Conservation (phyloP, 1,140 invertebrate species). For the Agraylea sexmaculata region DNA sequence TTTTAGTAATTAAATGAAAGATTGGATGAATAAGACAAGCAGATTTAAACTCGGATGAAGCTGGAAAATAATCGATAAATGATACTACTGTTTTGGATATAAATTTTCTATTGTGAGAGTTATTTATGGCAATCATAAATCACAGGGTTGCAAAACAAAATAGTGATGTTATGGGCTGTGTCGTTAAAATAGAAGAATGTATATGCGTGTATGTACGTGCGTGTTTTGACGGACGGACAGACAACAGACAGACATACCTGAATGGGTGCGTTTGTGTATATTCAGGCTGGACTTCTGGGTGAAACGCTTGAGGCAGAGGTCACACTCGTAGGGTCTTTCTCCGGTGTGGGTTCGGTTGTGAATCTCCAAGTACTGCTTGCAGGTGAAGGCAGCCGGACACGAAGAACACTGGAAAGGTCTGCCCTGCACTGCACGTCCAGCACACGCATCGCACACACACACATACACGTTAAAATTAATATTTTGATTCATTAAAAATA, state of each 20-base stretch:
- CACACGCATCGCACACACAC: too few relatives aligned
- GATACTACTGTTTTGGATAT: too few relatives aligned
- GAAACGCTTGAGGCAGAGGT: constrained; percentile 54
- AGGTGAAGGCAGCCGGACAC: constrained; percentile 55
- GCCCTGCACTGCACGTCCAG: constrained; percentile 42
- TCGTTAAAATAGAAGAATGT: too few relatives aligned
- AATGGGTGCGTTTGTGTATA: constrained; percentile 66
- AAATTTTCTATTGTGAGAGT: background rate
- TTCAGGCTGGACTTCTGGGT: constrained; percentile 58
- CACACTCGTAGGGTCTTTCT: constrained; percentile 58
- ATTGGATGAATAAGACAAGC: too few relatives aligned
- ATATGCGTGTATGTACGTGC: constrained; percentile 18
- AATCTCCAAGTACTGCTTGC: constrained; percentile 61
- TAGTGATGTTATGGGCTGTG: too few relatives aligned
- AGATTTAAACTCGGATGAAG: too few relatives aligned
- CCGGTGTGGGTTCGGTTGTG: constrained; percentile 68
- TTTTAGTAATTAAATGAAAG: too few relatives aligned
- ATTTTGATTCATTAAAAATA: too few relatives aligned
- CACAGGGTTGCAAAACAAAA: background rate
- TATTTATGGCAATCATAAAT: background rate
- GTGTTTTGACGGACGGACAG: constrained; percentile 32
- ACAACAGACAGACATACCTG: constrained; percentile 39
- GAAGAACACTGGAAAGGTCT: constrained; percentile 61
- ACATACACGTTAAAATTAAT: too few relatives aligned
- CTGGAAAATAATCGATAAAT: too few relatives aligned